Evolutionary conservation across 2,113 vertebrate genomes (phyloP).

Genomic region (Apodemus sylvaticus): DNA sequence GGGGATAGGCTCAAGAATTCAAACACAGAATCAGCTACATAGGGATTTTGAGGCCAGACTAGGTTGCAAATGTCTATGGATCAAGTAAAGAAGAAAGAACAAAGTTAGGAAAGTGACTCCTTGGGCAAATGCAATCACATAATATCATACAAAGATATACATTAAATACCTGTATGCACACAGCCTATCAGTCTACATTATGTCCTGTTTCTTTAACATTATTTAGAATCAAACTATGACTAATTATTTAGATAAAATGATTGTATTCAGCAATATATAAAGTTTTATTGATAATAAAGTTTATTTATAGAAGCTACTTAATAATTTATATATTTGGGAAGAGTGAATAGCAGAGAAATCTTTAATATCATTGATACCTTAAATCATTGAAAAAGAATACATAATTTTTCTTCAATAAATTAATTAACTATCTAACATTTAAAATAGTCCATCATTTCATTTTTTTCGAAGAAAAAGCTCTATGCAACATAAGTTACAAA

Average conservation of each 20-base stretch:
- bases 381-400: not conserved
- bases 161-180: accelerated
- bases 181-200: not conserved
- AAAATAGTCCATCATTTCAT: not conserved
- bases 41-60: not conserved
- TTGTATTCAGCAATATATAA: not conserved
- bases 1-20: not conserved
- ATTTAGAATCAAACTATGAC: not conserved
- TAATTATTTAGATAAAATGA: not conserved
- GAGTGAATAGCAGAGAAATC: not conserved
- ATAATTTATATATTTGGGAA: not conserved
- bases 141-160: not conserved
- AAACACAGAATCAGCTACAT: not conserved
- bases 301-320: not conserved
- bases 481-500: not conserved
- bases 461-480: not conserved
- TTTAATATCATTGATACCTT: not conserved
- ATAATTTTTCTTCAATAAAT: not conserved
- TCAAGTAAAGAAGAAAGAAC: not conserved
- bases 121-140: not conserved
- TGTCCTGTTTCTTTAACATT: not conserved
- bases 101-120: not conserved
- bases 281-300: not conserved
- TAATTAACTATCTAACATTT: not conserved
- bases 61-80: not conserved